These are phyloP conservation scores for Laticauda colubrina DNA, from an alignment of 2,113 vertebrate genomes.

Conservation along the genomic window DNA sequence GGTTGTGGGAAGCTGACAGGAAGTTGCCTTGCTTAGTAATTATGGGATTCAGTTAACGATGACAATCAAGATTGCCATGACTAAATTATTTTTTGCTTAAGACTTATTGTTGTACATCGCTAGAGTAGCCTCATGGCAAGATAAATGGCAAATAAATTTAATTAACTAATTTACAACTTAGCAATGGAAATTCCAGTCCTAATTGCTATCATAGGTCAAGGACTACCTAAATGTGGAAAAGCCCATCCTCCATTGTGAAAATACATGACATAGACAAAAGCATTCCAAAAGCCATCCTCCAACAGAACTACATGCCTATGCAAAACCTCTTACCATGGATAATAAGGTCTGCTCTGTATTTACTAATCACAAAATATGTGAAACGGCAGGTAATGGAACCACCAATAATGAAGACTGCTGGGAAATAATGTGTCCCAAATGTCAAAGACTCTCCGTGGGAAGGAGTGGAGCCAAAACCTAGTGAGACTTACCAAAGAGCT, in stretches of 20 bases:
- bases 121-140: not conserved
- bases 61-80: not conserved
- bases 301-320: not conserved
- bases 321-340: not conserved
- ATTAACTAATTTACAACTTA: not conserved
- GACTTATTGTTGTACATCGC: not conserved
- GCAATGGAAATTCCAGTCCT: not conserved
- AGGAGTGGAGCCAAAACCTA: not conserved
- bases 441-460: not conserved
- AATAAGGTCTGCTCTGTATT: not conserved
- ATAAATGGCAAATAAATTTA: not conserved
- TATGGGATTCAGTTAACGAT: not conserved
- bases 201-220: not conserved
- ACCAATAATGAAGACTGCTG: not conserved
- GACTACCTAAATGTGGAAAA: not conserved
- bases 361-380: not conserved
- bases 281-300: not conserved
- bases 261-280: not conserved
- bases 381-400: not conserved
- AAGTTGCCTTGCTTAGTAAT: not conserved
- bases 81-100: not conserved
- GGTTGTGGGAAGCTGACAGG: not conserved
- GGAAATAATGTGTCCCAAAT: not conserved
- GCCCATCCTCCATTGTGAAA: not conserved
- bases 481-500: slow-evolving; percentile 86